These are phyloP conservation scores for Leptosomus discolor DNA, from an alignment of 2,113 vertebrate genomes.

Conservation along the genomic window DNA sequence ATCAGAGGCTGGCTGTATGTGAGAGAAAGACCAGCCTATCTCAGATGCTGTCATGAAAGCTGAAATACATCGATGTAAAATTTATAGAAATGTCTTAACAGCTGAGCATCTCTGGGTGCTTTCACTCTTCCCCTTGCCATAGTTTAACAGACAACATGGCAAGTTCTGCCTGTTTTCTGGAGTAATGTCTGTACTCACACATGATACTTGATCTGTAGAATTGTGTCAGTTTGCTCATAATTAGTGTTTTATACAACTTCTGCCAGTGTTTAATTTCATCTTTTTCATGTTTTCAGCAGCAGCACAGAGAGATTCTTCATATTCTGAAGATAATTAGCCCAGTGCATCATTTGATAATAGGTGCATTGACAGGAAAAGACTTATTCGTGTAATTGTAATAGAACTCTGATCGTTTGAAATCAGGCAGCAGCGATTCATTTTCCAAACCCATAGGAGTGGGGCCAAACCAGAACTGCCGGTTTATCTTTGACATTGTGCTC, in stretches of 20 bases:
- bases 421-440: background rate
- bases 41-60: background rate
- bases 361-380: background rate
- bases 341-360: background rate
- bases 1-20: slow-evolving; percentile 38
- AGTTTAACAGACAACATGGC: background rate
- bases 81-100: background rate
- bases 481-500: background rate
- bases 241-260: background rate
- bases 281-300: background rate
- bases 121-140: background rate
- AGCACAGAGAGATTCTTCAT: background rate
- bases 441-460: background rate
- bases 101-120: background rate
- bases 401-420: background rate
- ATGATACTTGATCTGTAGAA: background rate
- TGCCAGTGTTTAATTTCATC: background rate
- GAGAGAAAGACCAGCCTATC: slow-evolving; percentile 6
- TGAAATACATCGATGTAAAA: background rate
- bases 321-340: background rate
- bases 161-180: background rate
- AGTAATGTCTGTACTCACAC: background rate
- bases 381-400: background rate
- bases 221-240: background rate
- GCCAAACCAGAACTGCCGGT: background rate